phyloP scores from a whole-genome alignment of 1,140 invertebrate genomes.

The Drosophila hydei region DNA sequence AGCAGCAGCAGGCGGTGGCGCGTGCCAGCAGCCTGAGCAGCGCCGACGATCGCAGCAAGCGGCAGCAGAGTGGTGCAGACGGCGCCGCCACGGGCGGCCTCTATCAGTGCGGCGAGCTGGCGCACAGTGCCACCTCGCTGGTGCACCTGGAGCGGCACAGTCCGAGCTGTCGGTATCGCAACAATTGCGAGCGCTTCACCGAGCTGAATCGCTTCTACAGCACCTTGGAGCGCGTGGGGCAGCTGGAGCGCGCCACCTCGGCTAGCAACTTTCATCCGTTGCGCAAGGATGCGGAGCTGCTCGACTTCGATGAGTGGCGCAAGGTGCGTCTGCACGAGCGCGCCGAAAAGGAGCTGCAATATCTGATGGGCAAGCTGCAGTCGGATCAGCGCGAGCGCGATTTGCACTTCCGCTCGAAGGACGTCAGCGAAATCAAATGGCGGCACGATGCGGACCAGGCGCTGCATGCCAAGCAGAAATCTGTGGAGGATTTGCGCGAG shows the following conservation, averaged over 20 bases:
- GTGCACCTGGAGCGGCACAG: constrained; percentile 72
- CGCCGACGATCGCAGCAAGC: constrained; percentile 81
- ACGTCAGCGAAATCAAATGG: constrained; percentile 89
- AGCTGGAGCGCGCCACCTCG: constrained; percentile 91
- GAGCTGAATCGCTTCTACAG: constrained; percentile 94
- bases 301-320: constrained; percentile 95
- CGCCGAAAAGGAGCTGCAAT: constrained; percentile 92
- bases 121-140: constrained; percentile 78
- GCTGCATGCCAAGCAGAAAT: constrained; percentile 92
- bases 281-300: constrained; percentile 90
- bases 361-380: constrained; percentile 91
- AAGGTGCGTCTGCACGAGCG: constrained; percentile 90
- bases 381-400: constrained; percentile 92
- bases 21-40: constrained; percentile 88
- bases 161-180: constrained; percentile 86
- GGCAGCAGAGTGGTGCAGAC: constrained; percentile 61
- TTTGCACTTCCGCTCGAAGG: constrained; percentile 91
- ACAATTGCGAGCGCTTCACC: constrained; percentile 91
- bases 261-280: constrained; percentile 88
- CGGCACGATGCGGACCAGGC: constrained; percentile 89
- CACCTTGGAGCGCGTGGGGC: constrained; percentile 92
- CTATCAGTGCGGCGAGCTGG: constrained; percentile 75
- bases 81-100: constrained; percentile 84
- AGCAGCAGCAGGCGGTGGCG: constrained; percentile 79
- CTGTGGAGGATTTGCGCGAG: constrained; percentile 92